These are phyloP conservation scores for Haplochromis burtoni DNA, from an alignment of 2,113 vertebrate genomes.

Conservation along the genomic window DNA sequence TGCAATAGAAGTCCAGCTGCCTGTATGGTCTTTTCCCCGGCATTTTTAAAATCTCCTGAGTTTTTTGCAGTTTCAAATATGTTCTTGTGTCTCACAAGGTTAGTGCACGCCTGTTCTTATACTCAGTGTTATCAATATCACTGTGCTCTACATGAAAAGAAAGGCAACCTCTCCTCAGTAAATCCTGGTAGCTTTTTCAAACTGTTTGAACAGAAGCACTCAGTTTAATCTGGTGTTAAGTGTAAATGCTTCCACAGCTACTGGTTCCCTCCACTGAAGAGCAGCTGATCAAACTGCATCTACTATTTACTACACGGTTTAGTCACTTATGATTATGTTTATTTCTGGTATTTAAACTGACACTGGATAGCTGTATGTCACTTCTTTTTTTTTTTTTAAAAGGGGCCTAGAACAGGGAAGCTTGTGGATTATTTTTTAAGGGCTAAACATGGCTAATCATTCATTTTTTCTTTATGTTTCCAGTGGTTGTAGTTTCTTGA, in stretches of 20 bases:
- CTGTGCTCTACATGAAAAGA: background rate
- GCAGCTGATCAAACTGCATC: background rate
- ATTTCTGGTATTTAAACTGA: background rate
- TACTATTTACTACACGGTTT: background rate
- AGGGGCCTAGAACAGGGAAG: background rate
- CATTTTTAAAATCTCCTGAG: background rate
- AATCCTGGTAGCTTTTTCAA: background rate
- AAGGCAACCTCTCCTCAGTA: background rate
- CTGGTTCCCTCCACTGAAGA: background rate
- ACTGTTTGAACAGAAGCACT: background rate
- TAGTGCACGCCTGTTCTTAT: background rate
- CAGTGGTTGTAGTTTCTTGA: background rate
- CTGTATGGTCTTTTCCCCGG: background rate
- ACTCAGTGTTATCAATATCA: background rate
- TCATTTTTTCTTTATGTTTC: background rate
- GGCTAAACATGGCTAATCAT: background rate
- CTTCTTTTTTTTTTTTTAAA: background rate
- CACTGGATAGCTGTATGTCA: background rate
- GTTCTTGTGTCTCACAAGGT: background rate
- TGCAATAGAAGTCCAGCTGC: background rate
- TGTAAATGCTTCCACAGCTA: background rate
- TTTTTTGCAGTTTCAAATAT: background rate
- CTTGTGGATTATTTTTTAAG: background rate
- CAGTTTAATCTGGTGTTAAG: background rate
- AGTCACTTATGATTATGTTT: background rate